Base-by-base conservation (phyloP, 2,888 invertebrate genomes). In the Xylota segnis region DNA sequence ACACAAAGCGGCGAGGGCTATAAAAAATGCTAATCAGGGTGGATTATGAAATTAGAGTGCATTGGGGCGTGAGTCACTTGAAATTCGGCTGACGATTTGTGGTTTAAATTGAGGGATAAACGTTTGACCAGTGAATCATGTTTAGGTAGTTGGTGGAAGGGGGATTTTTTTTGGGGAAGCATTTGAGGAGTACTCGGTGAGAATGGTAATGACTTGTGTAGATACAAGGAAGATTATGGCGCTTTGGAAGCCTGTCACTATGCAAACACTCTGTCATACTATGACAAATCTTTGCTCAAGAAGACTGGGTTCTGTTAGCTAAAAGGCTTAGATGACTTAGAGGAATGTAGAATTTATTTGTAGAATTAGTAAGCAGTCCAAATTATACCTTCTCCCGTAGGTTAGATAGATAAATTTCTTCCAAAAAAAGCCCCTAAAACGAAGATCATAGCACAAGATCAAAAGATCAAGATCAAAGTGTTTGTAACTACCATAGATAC, bases 21-120 rank as follows among this genome's bases (percentile, higher is more conserved):
- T 83, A 83, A 83, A 83, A 83, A 83, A 71, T 71, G 50, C 58
- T 76, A 83, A 83, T 71, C 58, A 56, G 43, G 47, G 4, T 68
- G 82, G 75, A 75, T 70, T 82, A 82, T 63, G 70, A 54, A 72
- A 43, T 70, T 63, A 61, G 68, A 71, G 50, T 56, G 75, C 32
- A 45, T 68, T 16, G 27, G 10, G 40, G 12, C 50, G 43, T 82
- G 82, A 82, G 56, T 82, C 82, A 82, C 40, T 27, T 52, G 23
- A 37, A 66, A 52, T 52, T 52, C 6, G 32, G 23, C 12, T 5
- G 23, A 47, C 5, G 27, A 18, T 45, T 32, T 10, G 63, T 10
- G 16, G 14, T 6, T 50, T 12, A 61, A 18, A 66, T 23, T 45
- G 10, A 50, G 65, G 47, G 50, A 50, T 66, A 34, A 66, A 66